These are phyloP conservation scores for Rhegmatorhina hoffmannsi DNA, from an alignment of 2,113 vertebrate species.

Conservation along the genomic window DNA sequence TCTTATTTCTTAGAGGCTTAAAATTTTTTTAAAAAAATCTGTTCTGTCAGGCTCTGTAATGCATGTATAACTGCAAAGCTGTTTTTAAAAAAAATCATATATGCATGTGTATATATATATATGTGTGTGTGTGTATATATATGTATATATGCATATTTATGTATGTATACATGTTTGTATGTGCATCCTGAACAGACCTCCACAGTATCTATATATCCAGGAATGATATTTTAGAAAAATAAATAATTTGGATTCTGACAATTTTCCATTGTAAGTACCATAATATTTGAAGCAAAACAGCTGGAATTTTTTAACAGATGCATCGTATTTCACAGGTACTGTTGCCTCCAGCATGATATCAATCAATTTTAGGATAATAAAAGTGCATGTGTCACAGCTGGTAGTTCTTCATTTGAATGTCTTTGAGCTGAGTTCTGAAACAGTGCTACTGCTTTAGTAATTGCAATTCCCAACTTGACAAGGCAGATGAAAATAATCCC, in stretches of 20 bases:
- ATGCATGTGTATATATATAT: too few species aligned
- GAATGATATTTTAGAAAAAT: not conserved
- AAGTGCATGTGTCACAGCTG: not conserved
- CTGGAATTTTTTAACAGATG: not conserved
- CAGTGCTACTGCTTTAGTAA: not conserved
- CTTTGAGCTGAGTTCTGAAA: slow-evolving; percentile 41
- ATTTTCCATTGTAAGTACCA: not conserved
- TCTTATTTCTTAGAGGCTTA: not conserved
- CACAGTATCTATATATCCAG: not conserved
- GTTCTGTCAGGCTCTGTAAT: not conserved
- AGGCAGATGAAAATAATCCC: not conserved
- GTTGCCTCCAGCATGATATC: not conserved
- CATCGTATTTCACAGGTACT: not conserved
- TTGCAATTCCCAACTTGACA: slow-evolving; percentile 9
- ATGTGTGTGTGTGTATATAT: not conserved
- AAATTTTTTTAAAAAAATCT: not conserved
- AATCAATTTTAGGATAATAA: not conserved
- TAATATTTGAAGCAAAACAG: not conserved
- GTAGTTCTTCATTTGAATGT: slow-evolving; percentile 4
- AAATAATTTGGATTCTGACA: not conserved
- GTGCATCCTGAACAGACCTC: not conserved
- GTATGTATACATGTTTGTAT: rapidly evolving
- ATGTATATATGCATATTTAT: rapidly evolving
- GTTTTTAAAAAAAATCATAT: not conserved
- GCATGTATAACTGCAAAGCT: not conserved